phyloP scores from a whole-genome alignment of 2,888 invertebrate genomes.

The Carabus problematicus region DNA sequence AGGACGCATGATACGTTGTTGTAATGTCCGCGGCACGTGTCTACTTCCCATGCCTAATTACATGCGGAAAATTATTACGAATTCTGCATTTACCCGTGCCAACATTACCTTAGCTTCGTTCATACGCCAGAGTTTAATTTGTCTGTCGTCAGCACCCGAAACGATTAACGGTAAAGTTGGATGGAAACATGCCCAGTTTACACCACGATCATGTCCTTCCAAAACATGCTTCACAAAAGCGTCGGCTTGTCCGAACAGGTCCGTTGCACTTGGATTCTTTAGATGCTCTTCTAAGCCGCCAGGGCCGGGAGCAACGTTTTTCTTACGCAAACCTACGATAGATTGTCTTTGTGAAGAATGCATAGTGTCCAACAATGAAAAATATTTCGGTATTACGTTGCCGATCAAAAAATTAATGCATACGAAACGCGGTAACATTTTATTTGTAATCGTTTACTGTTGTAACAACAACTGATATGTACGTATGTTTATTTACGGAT shows the following conservation, averaged over 20 bases:
- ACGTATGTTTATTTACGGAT: too few species aligned
- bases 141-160: constrained; percentile 98
- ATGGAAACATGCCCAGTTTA: constrained; percentile 99
- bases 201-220: constrained; percentile 95
- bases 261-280: constrained; percentile 85
- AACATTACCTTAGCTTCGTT: constrained; percentile 83
- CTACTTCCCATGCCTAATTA: constrained; percentile 95
- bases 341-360: constrained; percentile 4
- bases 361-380: too few species aligned
- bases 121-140: constrained; percentile 98
- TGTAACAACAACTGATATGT: too few species aligned
- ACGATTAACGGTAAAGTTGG: constrained; percentile 93
- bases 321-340: constrained; percentile 79
- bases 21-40: constrained; percentile 99
- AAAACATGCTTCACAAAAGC: constrained; percentile 90
- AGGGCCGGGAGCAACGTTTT: constrained; percentile 97
- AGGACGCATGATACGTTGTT: constrained; percentile 98
- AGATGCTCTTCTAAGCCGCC: constrained; percentile 88
- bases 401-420: too few species aligned
- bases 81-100: not conserved
- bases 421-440: too few species aligned
- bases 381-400: too few species aligned
- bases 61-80: constrained; percentile 9
- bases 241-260: constrained; percentile 95
- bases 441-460: too few species aligned